phyloP scores from a whole-genome alignment of 2,113 vertebrate species.

The Oreotrochilus melanogaster region DNA sequence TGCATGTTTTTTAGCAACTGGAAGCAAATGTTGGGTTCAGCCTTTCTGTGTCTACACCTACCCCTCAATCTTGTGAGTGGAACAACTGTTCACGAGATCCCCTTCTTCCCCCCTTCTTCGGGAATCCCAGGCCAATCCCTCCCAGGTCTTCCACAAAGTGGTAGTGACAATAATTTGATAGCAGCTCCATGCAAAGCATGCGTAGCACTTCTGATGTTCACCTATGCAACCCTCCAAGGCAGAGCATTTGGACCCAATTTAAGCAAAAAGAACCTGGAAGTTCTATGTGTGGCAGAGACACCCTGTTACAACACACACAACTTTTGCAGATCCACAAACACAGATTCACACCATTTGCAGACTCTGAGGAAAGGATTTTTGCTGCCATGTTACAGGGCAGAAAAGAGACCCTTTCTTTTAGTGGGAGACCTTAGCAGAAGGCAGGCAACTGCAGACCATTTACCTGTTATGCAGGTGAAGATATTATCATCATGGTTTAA shows the following conservation, averaged over 20 bases:
- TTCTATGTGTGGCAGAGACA: neutral
- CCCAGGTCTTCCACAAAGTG: neutral
- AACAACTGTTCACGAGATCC: neutral
- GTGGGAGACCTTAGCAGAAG: neutral
- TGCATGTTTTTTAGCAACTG: neutral
- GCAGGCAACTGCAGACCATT: neutral
- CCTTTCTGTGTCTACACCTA: neutral
- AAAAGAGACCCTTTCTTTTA: neutral
- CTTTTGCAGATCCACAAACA: neutral
- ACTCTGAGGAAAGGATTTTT: neutral
- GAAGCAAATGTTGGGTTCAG: neutral
- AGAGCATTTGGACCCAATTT: neutral
- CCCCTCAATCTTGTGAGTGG: accelerated
- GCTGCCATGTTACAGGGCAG: neutral
- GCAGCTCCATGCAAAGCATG: accelerated
- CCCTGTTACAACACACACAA: neutral
- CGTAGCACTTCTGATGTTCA: neutral
- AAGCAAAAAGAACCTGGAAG: neutral
- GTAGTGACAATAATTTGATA: neutral
- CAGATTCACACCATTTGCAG: neutral
- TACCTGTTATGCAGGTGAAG: neutral
- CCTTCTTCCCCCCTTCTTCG: neutral
- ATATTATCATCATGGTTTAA: neutral
- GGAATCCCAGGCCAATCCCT: neutral
- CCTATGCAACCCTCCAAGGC: neutral